Evolutionary conservation across 2,888 invertebrate species (phyloP).

Genomic region (Heliconius ethilla): DNA sequence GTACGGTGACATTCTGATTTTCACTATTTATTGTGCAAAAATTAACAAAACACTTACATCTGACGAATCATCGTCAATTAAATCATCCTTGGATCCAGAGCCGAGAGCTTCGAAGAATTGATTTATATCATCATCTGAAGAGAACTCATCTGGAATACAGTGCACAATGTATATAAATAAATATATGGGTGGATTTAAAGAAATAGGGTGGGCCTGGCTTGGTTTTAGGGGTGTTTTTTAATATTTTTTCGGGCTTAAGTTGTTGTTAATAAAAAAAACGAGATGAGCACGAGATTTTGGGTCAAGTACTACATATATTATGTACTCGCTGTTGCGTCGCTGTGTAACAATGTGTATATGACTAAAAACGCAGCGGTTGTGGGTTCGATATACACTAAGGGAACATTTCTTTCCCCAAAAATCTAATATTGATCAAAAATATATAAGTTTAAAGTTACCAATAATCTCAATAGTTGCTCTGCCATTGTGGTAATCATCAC

Average conservation of each 20-base stretch:
- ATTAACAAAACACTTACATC: conserved; percentile 50
- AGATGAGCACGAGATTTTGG: too few species aligned
- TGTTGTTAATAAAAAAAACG: too few species aligned
- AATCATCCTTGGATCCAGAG: conserved; percentile 85
- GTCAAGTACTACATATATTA: too few species aligned
- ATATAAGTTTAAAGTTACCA: conserved; percentile 72
- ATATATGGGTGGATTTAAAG: not conserved
- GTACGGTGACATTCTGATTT: not conserved
- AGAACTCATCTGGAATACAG: conserved; percentile 81
- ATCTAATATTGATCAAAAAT: not conserved
- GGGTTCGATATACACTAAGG: too few species aligned
- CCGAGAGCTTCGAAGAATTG: conserved; percentile 91
- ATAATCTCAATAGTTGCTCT: conserved; percentile 90
- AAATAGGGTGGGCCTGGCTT: too few species aligned
- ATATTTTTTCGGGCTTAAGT: too few species aligned
- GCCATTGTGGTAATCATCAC: conserved; percentile 94
- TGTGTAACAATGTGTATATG: too few species aligned
- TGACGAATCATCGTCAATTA: conserved; percentile 84
- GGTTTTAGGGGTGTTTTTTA: too few species aligned
- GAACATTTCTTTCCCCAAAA: not conserved
- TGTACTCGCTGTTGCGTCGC: too few species aligned
- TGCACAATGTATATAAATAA: not conserved
- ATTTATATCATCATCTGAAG: conserved; percentile 83
- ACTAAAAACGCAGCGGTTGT: too few species aligned
- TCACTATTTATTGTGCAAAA: not conserved